Evolutionary conservation across 2,797 vertebrate genomes (phyloP).

Genomic region (Micropoecilia bifurca): DNA sequence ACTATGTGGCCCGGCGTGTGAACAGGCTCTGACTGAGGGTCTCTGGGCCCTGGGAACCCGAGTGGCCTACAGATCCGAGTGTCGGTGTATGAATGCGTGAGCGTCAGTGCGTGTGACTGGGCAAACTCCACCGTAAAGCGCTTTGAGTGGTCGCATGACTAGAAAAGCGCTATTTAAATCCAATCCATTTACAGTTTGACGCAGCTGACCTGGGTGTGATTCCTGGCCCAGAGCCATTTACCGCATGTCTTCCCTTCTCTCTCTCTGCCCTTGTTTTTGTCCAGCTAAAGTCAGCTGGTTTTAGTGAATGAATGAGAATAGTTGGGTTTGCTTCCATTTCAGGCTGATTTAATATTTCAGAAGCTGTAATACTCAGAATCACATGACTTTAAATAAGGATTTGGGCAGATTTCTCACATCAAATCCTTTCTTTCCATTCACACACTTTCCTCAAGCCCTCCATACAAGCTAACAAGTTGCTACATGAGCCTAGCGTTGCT

Average conservation of each 20-base stretch:
- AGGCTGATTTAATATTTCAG: not conserved
- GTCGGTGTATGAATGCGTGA: not conserved
- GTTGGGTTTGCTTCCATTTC: not conserved
- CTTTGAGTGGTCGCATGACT: not conserved
- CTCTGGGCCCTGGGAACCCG: not conserved
- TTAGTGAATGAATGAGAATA: too few relatives aligned
- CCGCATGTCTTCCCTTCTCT: not conserved
- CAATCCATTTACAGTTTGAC: slow-evolving; percentile 2
- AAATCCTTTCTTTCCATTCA: not conserved
- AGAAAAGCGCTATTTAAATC: not conserved
- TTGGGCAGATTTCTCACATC: not conserved
- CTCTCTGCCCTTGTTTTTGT: not conserved
- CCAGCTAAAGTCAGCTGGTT: not conserved
- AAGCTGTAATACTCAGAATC: not conserved
- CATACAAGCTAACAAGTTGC: slow-evolving; percentile 8
- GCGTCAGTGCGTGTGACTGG: not conserved
- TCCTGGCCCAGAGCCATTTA: not conserved
- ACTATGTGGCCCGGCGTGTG: not conserved
- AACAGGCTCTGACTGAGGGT: too few relatives aligned
- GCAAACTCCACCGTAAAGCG: not conserved
- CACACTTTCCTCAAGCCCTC: not conserved
- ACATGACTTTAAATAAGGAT: not conserved
- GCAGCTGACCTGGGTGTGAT: not conserved
- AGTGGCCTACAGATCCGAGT: not conserved
- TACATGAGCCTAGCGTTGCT: not conserved